Conservation (phyloP, 2,113 vertebrate species). For the Delphinapterus leucas region DNA sequence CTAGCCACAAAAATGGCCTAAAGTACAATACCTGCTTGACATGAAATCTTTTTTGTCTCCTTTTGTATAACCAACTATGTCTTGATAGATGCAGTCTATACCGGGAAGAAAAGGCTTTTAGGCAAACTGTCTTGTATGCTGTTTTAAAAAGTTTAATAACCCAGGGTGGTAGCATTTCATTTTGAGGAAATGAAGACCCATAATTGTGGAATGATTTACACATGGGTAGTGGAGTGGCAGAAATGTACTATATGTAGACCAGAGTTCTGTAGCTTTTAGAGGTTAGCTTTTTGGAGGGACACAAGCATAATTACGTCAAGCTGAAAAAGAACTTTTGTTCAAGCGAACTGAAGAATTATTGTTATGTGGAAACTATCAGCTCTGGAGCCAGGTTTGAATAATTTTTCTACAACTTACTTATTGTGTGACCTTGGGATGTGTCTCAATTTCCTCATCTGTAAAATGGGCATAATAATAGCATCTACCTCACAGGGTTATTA, state of each 20-base stretch:
- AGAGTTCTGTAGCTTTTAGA: slow-evolving; percentile 10
- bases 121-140: neutral
- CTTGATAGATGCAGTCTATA: slow-evolving; percentile 4
- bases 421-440: neutral
- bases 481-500: neutral
- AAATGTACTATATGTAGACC: neutral
- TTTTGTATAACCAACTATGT: slow-evolving; percentile 13
- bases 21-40: neutral
- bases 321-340: slow-evolving; percentile 34
- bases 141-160: slow-evolving; percentile 34
- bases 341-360: slow-evolving; percentile 15
- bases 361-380: neutral
- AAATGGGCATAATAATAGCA: neutral
- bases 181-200: neutral
- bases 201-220: slow-evolving; percentile 32
- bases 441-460: neutral
- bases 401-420: neutral
- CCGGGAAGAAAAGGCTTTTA: slow-evolving; percentile 24
- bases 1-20: slow-evolving; percentile 25
- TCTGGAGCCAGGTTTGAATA: slow-evolving; percentile 31
- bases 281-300: neutral
- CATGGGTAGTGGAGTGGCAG: neutral
- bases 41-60: neutral
- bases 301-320: neutral
- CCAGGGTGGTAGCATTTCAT: neutral